These are phyloP conservation scores for Syrrhaptes paradoxus DNA, from an alignment of 2,113 vertebrate genomes.

Conservation along the genomic window DNA sequence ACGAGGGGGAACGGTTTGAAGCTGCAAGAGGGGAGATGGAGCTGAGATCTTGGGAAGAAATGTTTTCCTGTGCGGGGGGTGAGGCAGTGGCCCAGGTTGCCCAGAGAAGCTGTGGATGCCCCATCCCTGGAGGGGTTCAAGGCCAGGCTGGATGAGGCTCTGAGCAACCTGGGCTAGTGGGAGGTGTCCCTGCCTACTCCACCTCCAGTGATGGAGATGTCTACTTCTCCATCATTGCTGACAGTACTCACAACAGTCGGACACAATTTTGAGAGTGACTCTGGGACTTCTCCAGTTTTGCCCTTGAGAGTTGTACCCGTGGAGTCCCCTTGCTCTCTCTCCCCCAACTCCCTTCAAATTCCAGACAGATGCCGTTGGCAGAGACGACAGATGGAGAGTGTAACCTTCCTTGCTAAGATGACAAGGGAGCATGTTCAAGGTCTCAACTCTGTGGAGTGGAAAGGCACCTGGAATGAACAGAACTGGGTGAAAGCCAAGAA, in stretches of 20 bases:
- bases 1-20: too few species aligned
- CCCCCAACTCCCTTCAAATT: background rate
- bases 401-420: background rate
- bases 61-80: too few species aligned
- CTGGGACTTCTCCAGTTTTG: background rate
- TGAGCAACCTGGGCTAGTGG: too few species aligned
- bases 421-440: background rate
- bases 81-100: too few species aligned
- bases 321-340: background rate
- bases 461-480: background rate
- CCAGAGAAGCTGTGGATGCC: too few species aligned
- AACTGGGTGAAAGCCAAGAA: background rate
- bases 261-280: background rate
- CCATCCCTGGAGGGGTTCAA: too few species aligned
- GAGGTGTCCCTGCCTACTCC: too few species aligned
- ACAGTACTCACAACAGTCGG: accelerated
- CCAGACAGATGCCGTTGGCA: background rate
- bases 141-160: too few species aligned
- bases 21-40: too few species aligned
- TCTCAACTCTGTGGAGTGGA: background rate
- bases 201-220: background rate
- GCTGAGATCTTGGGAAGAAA: too few species aligned
- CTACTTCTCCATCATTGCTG: background rate
- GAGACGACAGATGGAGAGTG: background rate
- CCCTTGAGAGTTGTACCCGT: accelerated